These are phyloP conservation scores for Xylocopa sonorina DNA, from an alignment of 1,140 invertebrate genomes.

Conservation along the genomic window DNA sequence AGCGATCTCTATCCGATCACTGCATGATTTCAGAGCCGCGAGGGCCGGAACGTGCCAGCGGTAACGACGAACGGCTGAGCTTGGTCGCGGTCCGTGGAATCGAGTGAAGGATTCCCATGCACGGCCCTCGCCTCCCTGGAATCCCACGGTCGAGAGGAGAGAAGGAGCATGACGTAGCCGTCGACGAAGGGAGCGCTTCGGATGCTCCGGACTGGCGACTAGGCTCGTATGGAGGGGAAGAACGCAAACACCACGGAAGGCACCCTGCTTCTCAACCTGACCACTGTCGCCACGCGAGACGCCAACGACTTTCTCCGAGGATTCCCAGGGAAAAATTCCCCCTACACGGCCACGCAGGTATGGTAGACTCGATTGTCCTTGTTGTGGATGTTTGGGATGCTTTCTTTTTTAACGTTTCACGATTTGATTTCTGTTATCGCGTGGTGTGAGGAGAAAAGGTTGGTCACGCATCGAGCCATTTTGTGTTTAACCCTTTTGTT, in stretches of 20 bases:
- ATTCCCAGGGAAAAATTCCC: conserved; percentile 78
- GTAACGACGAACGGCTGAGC: conserved; percentile 20
- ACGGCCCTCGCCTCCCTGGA: conserved; percentile 43
- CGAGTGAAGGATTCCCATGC: conserved; percentile 45
- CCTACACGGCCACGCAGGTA: conserved; percentile 78
- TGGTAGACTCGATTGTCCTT: too few species aligned
- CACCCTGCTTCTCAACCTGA: conserved; percentile 77
- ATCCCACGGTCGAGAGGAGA: conserved; percentile 54
- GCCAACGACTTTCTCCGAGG: conserved; percentile 71
- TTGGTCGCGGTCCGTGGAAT: conserved; percentile 6
- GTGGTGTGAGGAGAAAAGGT: too few species aligned
- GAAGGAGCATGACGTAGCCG: conserved; percentile 66
- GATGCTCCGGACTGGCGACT: conserved; percentile 79
- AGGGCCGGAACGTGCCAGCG: conserved; percentile 1
- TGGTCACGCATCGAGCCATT: too few species aligned
- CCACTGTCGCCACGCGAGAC: conserved; percentile 65
- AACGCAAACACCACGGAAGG: conserved; percentile 71
- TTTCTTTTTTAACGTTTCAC: too few species aligned
- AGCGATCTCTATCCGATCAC: not conserved
- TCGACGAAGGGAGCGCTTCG: conserved; percentile 63
- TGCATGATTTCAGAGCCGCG: conserved; percentile 38
- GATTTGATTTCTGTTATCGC: too few species aligned
- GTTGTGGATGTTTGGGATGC: too few species aligned
- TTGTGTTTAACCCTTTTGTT: too few species aligned
- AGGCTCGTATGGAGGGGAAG: conserved; percentile 81